A percentile compares a stretch with the other conserved stretches of the same genome.
phyloP scores from a whole-genome alignment of 2,888 invertebrate species.

The Philonicus albiceps region DNA sequence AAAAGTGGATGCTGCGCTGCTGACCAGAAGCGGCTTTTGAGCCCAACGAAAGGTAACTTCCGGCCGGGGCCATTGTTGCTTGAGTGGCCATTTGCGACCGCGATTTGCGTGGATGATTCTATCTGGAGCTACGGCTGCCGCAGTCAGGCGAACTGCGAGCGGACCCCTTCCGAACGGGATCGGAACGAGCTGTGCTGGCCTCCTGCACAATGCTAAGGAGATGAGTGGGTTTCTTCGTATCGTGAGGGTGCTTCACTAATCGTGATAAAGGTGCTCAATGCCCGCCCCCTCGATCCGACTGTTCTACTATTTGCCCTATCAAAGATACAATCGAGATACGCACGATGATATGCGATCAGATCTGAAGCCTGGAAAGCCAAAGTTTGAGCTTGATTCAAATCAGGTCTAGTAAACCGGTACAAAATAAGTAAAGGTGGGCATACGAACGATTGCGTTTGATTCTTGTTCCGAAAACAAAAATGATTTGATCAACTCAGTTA shows the following conservation, averaged over 20 bases:
- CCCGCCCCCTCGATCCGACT: neutral
- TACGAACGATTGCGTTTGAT: too few relatives aligned
- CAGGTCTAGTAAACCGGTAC: too few relatives aligned
- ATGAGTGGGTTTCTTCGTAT: neutral
- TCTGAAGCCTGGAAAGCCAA: too few relatives aligned
- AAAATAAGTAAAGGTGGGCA: too few relatives aligned
- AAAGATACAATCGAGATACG: neutral
- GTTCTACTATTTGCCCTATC: neutral
- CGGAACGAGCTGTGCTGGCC: neutral
- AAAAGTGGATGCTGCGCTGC: neutral
- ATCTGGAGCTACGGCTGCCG: neutral
- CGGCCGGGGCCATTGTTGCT: slow-evolving; percentile 41
- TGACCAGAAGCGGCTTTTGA: neutral
- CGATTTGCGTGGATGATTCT: slow-evolving; percentile 41
- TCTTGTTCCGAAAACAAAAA: too few relatives aligned
- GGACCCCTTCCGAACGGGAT: neutral
- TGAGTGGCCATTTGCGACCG: slow-evolving; percentile 40
- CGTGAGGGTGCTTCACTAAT: slow-evolving; percentile 29
- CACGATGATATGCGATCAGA: neutral
- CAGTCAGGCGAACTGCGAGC: neutral
- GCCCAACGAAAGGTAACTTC: slow-evolving; percentile 36
- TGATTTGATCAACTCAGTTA: too few relatives aligned
- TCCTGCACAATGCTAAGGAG: neutral
- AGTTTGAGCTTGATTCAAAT: too few relatives aligned
- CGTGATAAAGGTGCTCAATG: slow-evolving; percentile 17